These are phyloP conservation scores for Maniola jurtina DNA, from an alignment of 1,140 invertebrate genomes.

Conservation along the genomic window DNA sequence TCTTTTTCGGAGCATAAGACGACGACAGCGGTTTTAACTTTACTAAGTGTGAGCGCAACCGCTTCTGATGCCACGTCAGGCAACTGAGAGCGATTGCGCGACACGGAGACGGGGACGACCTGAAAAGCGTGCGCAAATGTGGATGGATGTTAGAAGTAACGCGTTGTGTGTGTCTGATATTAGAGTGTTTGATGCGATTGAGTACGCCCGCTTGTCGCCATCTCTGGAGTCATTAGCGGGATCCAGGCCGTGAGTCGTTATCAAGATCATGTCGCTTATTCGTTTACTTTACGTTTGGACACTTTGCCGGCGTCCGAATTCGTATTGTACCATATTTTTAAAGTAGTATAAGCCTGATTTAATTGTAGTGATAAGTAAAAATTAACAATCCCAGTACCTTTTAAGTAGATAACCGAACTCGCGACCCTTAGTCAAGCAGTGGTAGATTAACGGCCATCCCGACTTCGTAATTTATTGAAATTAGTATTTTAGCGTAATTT, in stretches of 20 bases:
- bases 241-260: slow-evolving; percentile 71
- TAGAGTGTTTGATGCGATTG: slow-evolving; percentile 47
- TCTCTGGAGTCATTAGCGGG: slow-evolving; percentile 64
- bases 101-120: slow-evolving; percentile 76
- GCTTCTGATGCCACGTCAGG: slow-evolving; percentile 53
- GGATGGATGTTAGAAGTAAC: slow-evolving; percentile 59
- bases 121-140: slow-evolving; percentile 60
- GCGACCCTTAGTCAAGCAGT: slow-evolving; percentile 75
- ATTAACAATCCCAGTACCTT: slow-evolving; percentile 68
- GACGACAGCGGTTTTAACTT: slow-evolving; percentile 68
- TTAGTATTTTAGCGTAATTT: slow-evolving; percentile 74
- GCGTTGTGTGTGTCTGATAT: slow-evolving; percentile 36
- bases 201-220: slow-evolving; percentile 75
- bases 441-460: slow-evolving; percentile 75
- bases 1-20: slow-evolving; percentile 54
- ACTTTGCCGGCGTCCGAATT: slow-evolving; percentile 49
- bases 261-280: slow-evolving; percentile 71
- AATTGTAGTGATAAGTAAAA: slow-evolving; percentile 71
- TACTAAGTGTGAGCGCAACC: slow-evolving; percentile 50
- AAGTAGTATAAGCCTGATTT: slow-evolving; percentile 69
- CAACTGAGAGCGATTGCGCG: slow-evolving; percentile 43
- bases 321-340: slow-evolving; percentile 76
- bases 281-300: slow-evolving; percentile 68
- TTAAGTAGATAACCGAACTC: slow-evolving; percentile 75
- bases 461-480: slow-evolving; percentile 77